Base-by-base conservation (phyloP, 2,113 vertebrate species). In the Hipposideros armiger region DNA sequence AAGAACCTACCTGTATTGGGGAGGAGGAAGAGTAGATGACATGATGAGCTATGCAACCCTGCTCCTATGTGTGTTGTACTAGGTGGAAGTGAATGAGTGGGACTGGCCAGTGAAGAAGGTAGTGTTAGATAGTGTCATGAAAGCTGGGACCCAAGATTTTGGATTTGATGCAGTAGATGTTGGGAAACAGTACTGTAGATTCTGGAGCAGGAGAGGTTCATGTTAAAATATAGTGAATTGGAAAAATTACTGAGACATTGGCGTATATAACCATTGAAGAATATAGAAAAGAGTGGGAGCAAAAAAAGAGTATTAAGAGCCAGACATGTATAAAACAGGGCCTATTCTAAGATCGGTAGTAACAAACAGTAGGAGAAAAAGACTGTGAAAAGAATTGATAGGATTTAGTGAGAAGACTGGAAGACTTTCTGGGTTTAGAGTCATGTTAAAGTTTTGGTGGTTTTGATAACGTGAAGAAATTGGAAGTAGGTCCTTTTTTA, bases 381-480 rank as follows among this genome's bases (percentile, higher is more conserved):
- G 24, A 54, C 32, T 69, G 56, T 87, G 80, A 85, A 95, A 91
- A 54, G 28, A 84, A 72, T 24, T 90, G 54, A 36, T 82, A 94
- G 54, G 24, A 90, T 93, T 95, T 95, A 42, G n/a, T 81, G 60
- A 92, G 67, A 92, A 78, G 60, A n/a, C 73, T 26, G 84, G 70
- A 81, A 88, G 60, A 47, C 94, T 77, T 92, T 95, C 82, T 24
- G 69, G 36, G 8, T 64, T 87, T 94, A 94, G 45, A 87, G 50
- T 52, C 56, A 84, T 11, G 50, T 73, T 95, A 96, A 96, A 91
- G 16, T 66, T 91, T 92, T 87, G 70, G 40, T 93, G 42, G 45
- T 40, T 73, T 52, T 95, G 81, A 86, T 87, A 82, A 96, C 94
- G 82, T 96, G 20, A 45, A 76, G 80, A 85, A 82, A 47, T 88